A percentile compares a stretch with the other conserved stretches of the same genome.
Evolutionary conservation across 2,888 invertebrate species (phyloP).

Genomic region (Masnerella sp.): DNA sequence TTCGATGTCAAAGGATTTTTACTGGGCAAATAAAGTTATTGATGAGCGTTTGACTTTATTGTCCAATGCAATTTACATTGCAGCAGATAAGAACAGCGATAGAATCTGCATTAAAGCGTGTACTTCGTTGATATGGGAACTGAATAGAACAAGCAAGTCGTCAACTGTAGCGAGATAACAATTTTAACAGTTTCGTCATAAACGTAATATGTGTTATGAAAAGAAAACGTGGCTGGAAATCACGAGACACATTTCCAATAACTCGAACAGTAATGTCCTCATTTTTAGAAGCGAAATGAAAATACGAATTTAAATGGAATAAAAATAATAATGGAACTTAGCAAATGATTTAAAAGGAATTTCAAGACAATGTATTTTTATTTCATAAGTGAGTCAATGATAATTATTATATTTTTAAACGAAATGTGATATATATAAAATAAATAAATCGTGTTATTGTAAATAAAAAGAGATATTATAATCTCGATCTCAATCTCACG

Average conservation of each 20-base stretch:
- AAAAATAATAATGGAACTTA: too few relatives aligned
- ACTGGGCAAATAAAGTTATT: slow-evolving; percentile 31
- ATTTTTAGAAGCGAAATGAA: background rate
- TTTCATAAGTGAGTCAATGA: too few relatives aligned
- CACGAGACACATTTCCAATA: too few relatives aligned
- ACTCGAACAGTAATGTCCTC: background rate
- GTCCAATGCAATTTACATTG: slow-evolving; percentile 33
- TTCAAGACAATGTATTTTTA: too few relatives aligned
- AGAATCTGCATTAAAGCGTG: slow-evolving; percentile 63
- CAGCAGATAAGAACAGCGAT: slow-evolving; percentile 65
- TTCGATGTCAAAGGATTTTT: too few relatives aligned
- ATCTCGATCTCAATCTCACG: background rate
- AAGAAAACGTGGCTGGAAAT: slow-evolving; percentile 9
- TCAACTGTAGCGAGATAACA: slow-evolving; percentile 40
- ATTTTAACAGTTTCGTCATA: slow-evolving; percentile 43
- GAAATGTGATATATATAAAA: too few relatives aligned
- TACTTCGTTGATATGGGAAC: slow-evolving; percentile 60
- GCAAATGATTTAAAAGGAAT: too few relatives aligned
- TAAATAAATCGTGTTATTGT: too few relatives aligned
- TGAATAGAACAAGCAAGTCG: slow-evolving; percentile 48
- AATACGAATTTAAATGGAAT: background rate
- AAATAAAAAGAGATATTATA: background rate
- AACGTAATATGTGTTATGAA: slow-evolving; percentile 19
- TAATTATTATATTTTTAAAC: too few relatives aligned
- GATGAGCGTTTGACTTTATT: slow-evolving; percentile 14